These are phyloP conservation scores for Strix aluco DNA, from an alignment of 2,113 vertebrate genomes.

Conservation along the genomic window DNA sequence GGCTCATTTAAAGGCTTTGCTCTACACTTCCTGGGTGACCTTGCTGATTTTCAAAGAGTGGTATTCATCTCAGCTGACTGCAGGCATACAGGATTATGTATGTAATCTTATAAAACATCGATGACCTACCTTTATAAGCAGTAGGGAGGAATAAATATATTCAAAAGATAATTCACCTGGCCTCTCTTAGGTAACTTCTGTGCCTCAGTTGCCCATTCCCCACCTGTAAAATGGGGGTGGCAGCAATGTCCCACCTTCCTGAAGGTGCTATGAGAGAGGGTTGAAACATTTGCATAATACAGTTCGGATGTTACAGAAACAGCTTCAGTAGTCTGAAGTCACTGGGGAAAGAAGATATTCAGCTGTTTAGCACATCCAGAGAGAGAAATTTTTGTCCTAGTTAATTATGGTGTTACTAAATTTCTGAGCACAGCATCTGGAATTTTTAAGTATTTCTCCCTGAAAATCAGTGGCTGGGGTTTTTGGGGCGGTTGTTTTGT, in stretches of 20 bases:
- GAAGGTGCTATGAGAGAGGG: background rate
- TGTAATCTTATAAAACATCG: background rate
- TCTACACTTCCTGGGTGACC: background rate
- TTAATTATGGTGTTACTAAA: conserved; percentile 12
- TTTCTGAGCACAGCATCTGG: conserved; percentile 10
- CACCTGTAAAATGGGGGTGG: background rate
- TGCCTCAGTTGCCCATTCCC: background rate
- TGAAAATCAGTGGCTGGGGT: background rate
- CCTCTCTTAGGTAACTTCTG: background rate
- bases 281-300: background rate
- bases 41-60: background rate
- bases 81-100: background rate
- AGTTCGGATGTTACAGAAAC: background rate
- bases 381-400: conserved; percentile 18
- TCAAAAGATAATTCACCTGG: background rate
- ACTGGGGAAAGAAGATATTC: background rate
- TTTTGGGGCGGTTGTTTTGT: background rate
- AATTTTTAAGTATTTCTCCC: background rate
- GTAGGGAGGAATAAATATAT: background rate
- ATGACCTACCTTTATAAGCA: background rate
- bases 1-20: background rate
- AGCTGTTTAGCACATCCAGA: background rate
- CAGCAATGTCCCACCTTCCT: background rate
- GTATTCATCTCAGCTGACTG: background rate
- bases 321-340: background rate